Conservation (phyloP, 2,113 vertebrate species). For the Larimichthys polyactis region DNA sequence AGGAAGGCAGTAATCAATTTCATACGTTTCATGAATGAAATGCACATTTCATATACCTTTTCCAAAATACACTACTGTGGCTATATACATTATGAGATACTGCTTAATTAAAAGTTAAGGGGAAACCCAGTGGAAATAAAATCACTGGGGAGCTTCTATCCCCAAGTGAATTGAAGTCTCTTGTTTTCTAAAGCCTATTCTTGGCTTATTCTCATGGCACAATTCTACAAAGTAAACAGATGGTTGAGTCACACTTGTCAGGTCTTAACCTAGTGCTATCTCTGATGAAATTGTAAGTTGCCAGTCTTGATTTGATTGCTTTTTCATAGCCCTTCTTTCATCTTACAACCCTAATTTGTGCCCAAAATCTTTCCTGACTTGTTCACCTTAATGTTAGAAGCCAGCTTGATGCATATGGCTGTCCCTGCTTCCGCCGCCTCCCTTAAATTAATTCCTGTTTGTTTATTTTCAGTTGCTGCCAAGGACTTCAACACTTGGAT, state of each 20-base stretch:
- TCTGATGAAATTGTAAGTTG: constrained; percentile 29
- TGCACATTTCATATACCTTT: not conserved
- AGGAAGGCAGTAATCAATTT: too few species aligned
- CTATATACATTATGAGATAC: not conserved
- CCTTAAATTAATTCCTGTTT: constrained; percentile 57
- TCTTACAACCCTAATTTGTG: constrained; percentile 52
- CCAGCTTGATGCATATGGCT: constrained; percentile 55
- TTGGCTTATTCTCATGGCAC: constrained; percentile 43
- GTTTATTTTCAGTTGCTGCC: constrained; percentile 61
- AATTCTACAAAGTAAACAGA: constrained; percentile 54
- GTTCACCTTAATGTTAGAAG: constrained; percentile 57
- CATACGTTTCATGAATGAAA: too few species aligned
- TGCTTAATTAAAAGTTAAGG: not conserved
- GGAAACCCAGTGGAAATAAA: constrained; percentile 5
- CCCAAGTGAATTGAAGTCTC: not conserved
- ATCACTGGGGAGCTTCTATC: not conserved
- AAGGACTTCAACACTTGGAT: constrained; percentile 51
- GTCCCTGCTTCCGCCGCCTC: constrained; percentile 42
- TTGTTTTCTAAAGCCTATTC: constrained; percentile 29
- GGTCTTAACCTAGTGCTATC: constrained; percentile 48
- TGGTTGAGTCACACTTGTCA: constrained; percentile 46
- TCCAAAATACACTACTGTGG: not conserved
- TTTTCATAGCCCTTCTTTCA: constrained; percentile 46
- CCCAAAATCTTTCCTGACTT: constrained; percentile 44
- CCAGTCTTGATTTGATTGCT: constrained; percentile 47